These are phyloP conservation scores for Crematogaster levior DNA, from an alignment of 2,888 invertebrate genomes.

Conservation along the genomic window DNA sequence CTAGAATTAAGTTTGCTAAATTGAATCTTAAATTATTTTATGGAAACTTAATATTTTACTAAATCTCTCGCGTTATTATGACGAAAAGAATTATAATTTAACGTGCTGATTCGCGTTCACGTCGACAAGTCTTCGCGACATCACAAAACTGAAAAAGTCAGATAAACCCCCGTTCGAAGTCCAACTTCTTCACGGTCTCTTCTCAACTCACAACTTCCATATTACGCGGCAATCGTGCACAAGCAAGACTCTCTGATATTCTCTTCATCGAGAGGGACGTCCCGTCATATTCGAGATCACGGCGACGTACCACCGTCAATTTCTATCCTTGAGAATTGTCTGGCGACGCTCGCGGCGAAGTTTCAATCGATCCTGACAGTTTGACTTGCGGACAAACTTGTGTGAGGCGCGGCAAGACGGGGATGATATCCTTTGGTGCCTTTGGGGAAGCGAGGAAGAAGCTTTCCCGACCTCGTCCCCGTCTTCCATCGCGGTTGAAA, in stretches of 20 bases:
- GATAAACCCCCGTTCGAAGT: not conserved
- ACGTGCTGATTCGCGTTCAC: not conserved
- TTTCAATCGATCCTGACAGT: slow-evolving; percentile 68
- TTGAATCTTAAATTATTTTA: not conserved
- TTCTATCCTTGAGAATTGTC: slow-evolving; percentile 53
- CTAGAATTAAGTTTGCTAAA: not conserved
- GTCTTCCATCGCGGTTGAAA: slow-evolving; percentile 44
- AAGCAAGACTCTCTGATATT: not conserved
- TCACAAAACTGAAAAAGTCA: not conserved
- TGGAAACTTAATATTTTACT: not conserved
- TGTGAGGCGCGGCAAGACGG: slow-evolving; percentile 1
- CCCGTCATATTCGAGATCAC: slow-evolving; percentile 39
- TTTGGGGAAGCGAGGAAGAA: slow-evolving; percentile 6
- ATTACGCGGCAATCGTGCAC: not conserved
- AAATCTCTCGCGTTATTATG: not conserved
- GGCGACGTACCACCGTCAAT: slow-evolving; percentile 32
- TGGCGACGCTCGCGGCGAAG: slow-evolving; percentile 54
- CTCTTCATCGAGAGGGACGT: not conserved
- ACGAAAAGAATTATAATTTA: not conserved
- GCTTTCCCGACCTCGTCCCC: no score
- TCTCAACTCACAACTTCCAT: not conserved
- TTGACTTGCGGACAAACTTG: slow-evolving; percentile 57
- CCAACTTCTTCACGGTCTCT: not conserved
- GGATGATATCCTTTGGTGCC: slow-evolving; percentile 18
- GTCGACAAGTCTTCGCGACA: not conserved